Percentiles rank a stretch among this genome's conserved stretches.
phyloP scores from a whole-genome alignment of 2,113 vertebrate species.

The Microtus montanus region DNA sequence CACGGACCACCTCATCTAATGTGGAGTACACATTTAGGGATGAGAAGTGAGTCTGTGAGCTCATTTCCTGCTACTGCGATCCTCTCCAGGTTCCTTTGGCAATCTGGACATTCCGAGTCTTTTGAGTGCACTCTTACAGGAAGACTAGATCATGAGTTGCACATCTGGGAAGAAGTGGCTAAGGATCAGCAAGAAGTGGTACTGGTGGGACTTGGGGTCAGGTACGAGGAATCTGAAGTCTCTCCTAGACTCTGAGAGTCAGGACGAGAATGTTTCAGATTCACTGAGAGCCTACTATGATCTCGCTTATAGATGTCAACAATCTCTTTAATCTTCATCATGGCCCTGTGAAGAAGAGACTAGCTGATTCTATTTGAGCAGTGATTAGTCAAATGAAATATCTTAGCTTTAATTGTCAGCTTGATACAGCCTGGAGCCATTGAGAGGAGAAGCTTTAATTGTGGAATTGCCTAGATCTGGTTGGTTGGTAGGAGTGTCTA shows the following conservation, averaged over 20 bases:
- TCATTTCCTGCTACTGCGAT: fast-evolving
- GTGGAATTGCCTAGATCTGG: neutral
- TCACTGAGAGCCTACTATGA: too few relatives aligned
- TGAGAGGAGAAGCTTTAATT: neutral
- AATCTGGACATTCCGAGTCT: neutral
- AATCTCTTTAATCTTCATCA: neutral
- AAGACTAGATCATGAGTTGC: neutral
- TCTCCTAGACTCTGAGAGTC: neutral
- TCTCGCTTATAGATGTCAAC: too few relatives aligned
- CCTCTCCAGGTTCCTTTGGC: neutral
- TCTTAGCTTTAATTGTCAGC: neutral
- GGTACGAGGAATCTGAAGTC: neutral
- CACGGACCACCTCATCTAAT: fast-evolving
- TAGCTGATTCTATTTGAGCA: neutral
- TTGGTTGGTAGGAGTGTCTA: neutral
- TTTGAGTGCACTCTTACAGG: neutral
- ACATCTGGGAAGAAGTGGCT: neutral
- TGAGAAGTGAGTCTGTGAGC: fast-evolving
- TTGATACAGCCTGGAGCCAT: neutral
- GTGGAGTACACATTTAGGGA: fast-evolving
- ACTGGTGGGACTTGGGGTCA: neutral
- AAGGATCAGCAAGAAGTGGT: neutral
- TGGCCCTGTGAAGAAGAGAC: too few relatives aligned
- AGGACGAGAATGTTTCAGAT: neutral
- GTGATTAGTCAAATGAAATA: neutral